Evolutionary conservation across 2,888 invertebrate genomes (phyloP).

Genomic region (Muschampia plurimacula): DNA sequence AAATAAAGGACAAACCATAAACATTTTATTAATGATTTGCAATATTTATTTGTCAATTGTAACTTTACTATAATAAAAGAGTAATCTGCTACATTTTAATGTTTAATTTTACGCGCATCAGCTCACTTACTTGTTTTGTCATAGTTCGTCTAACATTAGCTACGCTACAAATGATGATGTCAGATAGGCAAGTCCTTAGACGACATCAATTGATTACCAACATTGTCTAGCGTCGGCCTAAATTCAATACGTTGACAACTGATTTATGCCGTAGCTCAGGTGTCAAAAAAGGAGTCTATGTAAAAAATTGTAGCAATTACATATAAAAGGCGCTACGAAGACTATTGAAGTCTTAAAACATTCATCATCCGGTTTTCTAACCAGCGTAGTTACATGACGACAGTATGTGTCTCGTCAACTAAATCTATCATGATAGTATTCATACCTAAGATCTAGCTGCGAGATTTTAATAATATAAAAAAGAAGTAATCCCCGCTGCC

Average conservation of each 20-base stretch:
- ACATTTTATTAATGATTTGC: conserved; percentile 11
- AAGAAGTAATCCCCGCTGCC: conserved; percentile 39
- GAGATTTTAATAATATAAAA: conserved; percentile 23
- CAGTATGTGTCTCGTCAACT: conserved; percentile 61
- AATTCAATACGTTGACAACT: conserved; percentile 76
- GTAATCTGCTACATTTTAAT: conserved; percentile 36
- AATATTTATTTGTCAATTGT: not conserved
- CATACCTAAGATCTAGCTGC: conserved; percentile 20
- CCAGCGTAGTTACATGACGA: conserved; percentile 62
- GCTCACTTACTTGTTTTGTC: conserved; percentile 56
- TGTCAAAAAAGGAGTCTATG: conserved; percentile 71
- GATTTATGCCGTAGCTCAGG: conserved; percentile 78
- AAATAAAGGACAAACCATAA: conserved; percentile 40
- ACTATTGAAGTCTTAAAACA: conserved; percentile 63
- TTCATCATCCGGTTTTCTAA: conserved; percentile 70
- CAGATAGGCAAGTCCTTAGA: conserved; percentile 58
- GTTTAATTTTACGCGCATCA: conserved; percentile 39
- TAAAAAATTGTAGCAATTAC: conserved; percentile 72
- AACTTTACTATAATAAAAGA: conserved; percentile 14
- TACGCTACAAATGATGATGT: conserved; percentile 63
- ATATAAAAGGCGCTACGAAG: conserved; percentile 66
- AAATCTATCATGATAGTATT: conserved; percentile 37
- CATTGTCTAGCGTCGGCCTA: conserved; percentile 68
- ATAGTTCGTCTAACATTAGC: conserved; percentile 61
- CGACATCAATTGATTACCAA: conserved; percentile 70